A percentile compares a stretch with the other conserved stretches of the same genome.
Conservation (phyloP, 1,140 invertebrate species). For the Scaptomyza graminum region DNA sequence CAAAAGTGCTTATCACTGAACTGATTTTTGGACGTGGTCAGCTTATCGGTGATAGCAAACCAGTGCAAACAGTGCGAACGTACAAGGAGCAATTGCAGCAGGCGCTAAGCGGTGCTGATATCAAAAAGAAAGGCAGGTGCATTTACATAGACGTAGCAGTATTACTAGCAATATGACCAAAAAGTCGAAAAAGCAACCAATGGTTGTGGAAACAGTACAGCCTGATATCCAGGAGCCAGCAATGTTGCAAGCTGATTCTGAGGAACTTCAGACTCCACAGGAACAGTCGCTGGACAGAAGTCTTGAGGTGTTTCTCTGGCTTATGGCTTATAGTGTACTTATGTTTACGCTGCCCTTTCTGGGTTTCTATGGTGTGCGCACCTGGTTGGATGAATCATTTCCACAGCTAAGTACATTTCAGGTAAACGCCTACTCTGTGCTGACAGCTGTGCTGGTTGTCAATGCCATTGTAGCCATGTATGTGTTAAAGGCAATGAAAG, state of each 20-base stretch:
- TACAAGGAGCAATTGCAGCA: slow-evolving; percentile 86
- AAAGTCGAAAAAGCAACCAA: slow-evolving; percentile 47
- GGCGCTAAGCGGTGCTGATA: slow-evolving; percentile 58
- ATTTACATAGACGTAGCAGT: slow-evolving; percentile 42
- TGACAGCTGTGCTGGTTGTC: slow-evolving; percentile 89
- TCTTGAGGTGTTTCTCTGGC: slow-evolving; percentile 85
- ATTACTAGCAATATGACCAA: slow-evolving; percentile 58
- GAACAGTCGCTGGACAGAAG: slow-evolving; percentile 50
- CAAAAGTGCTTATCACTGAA: slow-evolving; percentile 91
- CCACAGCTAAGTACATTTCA: slow-evolving; percentile 85
- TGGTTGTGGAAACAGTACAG: slow-evolving; percentile 3
- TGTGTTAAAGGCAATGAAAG: slow-evolving; percentile 91
- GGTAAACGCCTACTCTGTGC: slow-evolving; percentile 89
- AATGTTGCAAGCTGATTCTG: neutral
- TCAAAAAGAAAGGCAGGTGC: slow-evolving; percentile 66
- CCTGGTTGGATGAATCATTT: slow-evolving; percentile 87
- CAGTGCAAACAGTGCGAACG: slow-evolving; percentile 87
- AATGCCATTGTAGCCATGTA: slow-evolving; percentile 91
- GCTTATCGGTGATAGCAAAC: slow-evolving; percentile 88
- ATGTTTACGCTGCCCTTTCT: slow-evolving; percentile 93
- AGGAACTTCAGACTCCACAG: neutral
- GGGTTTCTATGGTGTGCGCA: slow-evolving; percentile 88
- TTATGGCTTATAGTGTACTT: slow-evolving; percentile 90
- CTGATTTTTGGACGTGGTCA: slow-evolving; percentile 91
- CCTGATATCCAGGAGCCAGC: neutral